Percentiles rank a stretch among this genome's conserved stretches.
Evolutionary conservation across 2,797 vertebrate genomes (phyloP).

Genomic region (Sebastes kiyomatsui): DNA sequence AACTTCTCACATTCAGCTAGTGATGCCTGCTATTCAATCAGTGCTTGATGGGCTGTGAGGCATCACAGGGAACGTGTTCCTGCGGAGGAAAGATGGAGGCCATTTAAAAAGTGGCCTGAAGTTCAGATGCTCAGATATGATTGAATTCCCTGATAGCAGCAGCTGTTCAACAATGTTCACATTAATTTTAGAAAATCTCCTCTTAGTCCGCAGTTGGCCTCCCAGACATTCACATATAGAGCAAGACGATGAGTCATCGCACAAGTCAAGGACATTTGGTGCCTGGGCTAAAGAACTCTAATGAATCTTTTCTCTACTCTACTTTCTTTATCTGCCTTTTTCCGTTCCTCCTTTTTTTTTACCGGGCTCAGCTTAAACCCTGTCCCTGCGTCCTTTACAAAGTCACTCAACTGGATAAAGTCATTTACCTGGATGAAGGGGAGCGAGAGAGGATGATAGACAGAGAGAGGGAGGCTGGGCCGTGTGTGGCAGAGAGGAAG

Average conservation of each 20-base stretch:
- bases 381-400: conserved; percentile 66
- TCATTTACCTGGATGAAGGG: conserved; percentile 77
- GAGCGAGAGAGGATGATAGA: conserved; percentile 14
- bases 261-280: conserved; percentile 62
- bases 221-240: conserved; percentile 47
- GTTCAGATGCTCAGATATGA: conserved; percentile 15
- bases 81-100: neutral
- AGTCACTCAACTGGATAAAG: conserved; percentile 80
- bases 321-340: conserved; percentile 66
- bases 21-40: conserved; percentile 11
- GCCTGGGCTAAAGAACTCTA: conserved; percentile 58
- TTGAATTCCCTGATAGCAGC: neutral
- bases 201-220: conserved; percentile 6
- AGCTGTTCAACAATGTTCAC: neutral
- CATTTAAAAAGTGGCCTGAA: conserved; percentile 10
- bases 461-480: neutral
- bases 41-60: conserved; percentile 18
- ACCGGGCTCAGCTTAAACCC: conserved; percentile 71
- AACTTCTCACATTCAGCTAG: neutral
- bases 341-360: conserved; percentile 39
- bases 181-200: neutral
- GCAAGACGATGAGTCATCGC: conserved; percentile 62
- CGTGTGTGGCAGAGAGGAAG: neutral
- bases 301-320: conserved; percentile 65
- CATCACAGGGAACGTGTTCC: neutral